Evolutionary conservation across 2,888 invertebrate genomes (phyloP).

Genomic region (Ormyrus thymus): DNA sequence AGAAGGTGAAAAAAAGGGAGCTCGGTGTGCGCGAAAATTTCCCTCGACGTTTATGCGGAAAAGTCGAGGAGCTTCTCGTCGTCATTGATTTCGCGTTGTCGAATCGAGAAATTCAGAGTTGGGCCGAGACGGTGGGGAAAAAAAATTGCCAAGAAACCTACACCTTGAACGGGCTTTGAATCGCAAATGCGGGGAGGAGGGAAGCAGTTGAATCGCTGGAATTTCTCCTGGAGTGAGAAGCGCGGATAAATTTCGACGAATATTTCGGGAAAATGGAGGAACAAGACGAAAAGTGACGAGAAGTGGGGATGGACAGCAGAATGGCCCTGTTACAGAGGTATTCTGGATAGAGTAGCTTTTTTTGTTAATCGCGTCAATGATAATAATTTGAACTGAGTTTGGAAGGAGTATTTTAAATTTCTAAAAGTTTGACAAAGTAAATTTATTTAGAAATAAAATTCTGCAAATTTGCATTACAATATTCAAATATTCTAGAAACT

Average conservation of each 20-base stretch:
- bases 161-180: constrained; percentile 42
- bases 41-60: constrained; percentile 12
- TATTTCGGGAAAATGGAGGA: constrained; percentile 1
- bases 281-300: background rate
- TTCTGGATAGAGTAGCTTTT: too few species aligned
- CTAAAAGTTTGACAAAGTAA: too few species aligned
- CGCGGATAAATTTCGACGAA: constrained; percentile 39
- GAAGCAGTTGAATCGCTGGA: constrained; percentile 17
- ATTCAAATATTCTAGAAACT: too few species aligned
- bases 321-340: background rate
- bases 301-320: background rate
- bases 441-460: too few species aligned
- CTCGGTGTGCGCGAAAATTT: constrained; percentile 1
- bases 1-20: too few species aligned
- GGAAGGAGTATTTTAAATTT: too few species aligned
- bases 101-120: background rate
- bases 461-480: too few species aligned
- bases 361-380: too few species aligned
- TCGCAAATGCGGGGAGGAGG: constrained; percentile 26
- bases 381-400: too few species aligned
- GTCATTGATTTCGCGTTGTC: constrained; percentile 20
- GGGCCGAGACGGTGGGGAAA: background rate
- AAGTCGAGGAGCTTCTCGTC: background rate
- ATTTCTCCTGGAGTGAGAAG: constrained; percentile 11
- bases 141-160: constrained; percentile 12